A percentile compares a stretch with the other conserved stretches of the same genome.
These are phyloP conservation scores for Vicugna pacos DNA, from an alignment of 2,113 vertebrate genomes.

Conservation along the genomic window DNA sequence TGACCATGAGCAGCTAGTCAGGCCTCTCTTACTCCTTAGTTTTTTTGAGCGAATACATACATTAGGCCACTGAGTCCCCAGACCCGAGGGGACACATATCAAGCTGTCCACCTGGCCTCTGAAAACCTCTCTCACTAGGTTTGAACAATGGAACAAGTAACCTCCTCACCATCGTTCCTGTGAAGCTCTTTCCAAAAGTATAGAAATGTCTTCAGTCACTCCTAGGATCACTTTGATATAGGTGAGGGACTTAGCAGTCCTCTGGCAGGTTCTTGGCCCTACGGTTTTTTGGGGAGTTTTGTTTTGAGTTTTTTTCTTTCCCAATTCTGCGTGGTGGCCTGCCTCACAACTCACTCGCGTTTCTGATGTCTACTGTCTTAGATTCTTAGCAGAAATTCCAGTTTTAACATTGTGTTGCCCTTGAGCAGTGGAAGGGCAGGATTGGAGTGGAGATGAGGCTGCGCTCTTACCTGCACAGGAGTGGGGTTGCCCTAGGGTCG, in stretches of 20 bases:
- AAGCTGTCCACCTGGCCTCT: neutral
- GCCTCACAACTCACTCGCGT: neutral
- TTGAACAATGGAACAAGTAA: neutral
- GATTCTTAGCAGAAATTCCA: neutral
- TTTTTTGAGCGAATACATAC: neutral
- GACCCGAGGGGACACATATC: neutral
- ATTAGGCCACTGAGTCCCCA: neutral
- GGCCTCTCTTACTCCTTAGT: neutral
- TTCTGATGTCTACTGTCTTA: neutral
- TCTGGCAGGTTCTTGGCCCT: neutral
- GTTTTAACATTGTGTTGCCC: neutral
- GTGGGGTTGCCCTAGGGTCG: no score
- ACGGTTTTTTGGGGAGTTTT: neutral
- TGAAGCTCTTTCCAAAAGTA: neutral
- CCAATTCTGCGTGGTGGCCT: neutral
- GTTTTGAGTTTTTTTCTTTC: neutral
- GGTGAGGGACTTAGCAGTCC: neutral
- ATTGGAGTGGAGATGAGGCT: neutral
- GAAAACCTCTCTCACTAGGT: neutral
- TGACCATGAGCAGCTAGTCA: neutral
- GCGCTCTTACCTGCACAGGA: neutral
- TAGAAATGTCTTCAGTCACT: neutral
- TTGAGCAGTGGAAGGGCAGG: neutral
- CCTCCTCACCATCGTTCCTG: neutral
- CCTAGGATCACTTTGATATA: neutral